Conservation (phyloP, 2,113 vertebrate species). For the Grammomys surdaster region DNA sequence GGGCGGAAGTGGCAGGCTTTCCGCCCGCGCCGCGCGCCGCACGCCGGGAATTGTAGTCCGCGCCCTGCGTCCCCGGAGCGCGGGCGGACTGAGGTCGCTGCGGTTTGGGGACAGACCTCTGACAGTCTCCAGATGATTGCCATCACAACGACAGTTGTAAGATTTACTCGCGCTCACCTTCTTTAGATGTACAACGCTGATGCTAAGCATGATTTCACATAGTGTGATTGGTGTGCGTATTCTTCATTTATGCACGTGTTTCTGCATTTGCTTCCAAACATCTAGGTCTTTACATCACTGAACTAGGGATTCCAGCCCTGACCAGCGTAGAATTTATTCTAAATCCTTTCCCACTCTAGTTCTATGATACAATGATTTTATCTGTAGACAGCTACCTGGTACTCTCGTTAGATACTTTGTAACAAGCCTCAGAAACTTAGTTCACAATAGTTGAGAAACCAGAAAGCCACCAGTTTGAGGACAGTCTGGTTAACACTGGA, state of each 20-base stretch:
- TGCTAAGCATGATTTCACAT: neutral
- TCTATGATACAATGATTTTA: neutral
- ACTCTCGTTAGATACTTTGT: neutral
- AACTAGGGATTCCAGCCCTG: neutral
- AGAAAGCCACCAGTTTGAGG: neutral
- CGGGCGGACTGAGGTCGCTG: neutral
- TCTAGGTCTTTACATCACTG: neutral
- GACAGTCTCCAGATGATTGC: neutral
- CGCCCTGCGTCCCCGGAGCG: accelerated
- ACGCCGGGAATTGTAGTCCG: slow-evolving; percentile 81
- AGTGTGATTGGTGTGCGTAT: neutral
- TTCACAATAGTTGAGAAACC: slow-evolving; percentile 7
- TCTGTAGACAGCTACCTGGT: neutral
- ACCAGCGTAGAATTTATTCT: slow-evolving; percentile 2
- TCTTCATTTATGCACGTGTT: neutral
- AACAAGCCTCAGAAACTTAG: slow-evolving; percentile 16
- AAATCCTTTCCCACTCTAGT: slow-evolving; percentile 13
- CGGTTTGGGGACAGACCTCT: neutral
- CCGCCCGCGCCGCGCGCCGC: slow-evolving; percentile 34
- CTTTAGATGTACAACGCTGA: neutral
- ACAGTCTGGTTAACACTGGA: neutral
- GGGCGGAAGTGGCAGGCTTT: slow-evolving; percentile 70
- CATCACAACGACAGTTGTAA: neutral
- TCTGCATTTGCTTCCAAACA: slow-evolving; percentile 5
- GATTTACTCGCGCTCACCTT: neutral